Percentiles rank a stretch among this genome's conserved stretches.
These are phyloP conservation scores for Orthosia incerta DNA, from an alignment of 2,888 invertebrate species.

Conservation along the genomic window DNA sequence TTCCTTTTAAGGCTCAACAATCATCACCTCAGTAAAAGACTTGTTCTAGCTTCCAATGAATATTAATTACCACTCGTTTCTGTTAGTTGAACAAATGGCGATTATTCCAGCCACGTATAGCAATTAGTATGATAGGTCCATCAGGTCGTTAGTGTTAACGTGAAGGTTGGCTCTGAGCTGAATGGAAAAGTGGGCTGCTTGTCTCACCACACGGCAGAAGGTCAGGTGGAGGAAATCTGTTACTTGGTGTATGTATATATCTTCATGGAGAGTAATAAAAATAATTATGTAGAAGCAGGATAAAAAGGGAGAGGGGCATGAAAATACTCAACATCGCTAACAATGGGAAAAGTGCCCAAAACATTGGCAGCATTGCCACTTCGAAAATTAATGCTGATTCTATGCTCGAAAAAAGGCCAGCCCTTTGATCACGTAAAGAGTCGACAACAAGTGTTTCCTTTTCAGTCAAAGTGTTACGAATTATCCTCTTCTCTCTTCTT, in stretches of 20 bases:
- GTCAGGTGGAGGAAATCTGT: conserved; percentile 35
- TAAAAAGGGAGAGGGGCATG: too few species aligned
- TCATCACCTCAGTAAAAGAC: conserved; percentile 21
- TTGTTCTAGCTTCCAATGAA: conserved; percentile 43
- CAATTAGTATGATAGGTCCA: conserved; percentile 57
- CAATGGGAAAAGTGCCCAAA: too few species aligned
- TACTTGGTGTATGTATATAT: not conserved
- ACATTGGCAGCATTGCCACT: too few species aligned
- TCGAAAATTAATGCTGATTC: too few species aligned
- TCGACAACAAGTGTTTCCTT: too few species aligned
- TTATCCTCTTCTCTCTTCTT: too few species aligned
- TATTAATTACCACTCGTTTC: conserved; percentile 53
- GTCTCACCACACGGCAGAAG: conserved; percentile 23
- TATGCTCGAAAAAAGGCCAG: too few species aligned
- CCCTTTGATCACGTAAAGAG: too few species aligned
- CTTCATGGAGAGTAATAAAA: too few species aligned
- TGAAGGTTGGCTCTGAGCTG: conserved; percentile 58
- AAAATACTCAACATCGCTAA: too few species aligned
- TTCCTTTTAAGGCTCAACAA: conserved; percentile 12
- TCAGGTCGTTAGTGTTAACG: conserved; percentile 40
- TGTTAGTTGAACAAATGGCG: conserved; percentile 43
- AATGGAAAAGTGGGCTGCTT: conserved; percentile 34
- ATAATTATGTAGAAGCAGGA: too few species aligned
- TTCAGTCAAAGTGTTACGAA: too few species aligned
- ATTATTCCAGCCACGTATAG: conserved; percentile 44